Evolutionary conservation across 2,797 vertebrate genomes (phyloP), one percentile per base, ranked within the genome.

Genomic region (Pogonophryne albipinna): DNA sequence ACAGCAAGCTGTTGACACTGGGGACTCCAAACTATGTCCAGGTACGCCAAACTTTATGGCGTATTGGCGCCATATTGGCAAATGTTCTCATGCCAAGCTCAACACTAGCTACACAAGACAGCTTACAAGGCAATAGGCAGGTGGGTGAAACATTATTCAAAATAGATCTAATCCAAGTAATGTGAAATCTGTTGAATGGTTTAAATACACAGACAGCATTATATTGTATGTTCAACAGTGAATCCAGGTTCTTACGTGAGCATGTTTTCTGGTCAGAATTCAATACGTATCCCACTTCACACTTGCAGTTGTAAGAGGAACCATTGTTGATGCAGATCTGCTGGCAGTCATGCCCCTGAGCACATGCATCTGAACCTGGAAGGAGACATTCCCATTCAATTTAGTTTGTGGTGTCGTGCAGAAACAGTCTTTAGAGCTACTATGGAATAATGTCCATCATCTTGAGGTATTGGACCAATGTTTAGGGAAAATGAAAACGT

Each of bases 191-290:
- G 11, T 19, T 23, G 8, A 57, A 62, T 55, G 15, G 4, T n/a
- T 15, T 51, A 10, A 76, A 10, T 20, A 16, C 6, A 62, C 9
- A 44, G 3, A 46, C 19, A 61, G 1, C 4, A 44, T 63, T 15
- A 57, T 52, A 23, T 23, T 23, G 9, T 61, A 49, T 49, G 23
- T 12, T 45, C 3, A 59, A 19, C 42, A 59, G 74, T 66, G 74
- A 61, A 0, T 44, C 6, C 14, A 56, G 6, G 46, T 68, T 67
- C 94, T 94, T 84, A 95, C 95, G 90, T 84, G 94, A 93, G 72
- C 96, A 96, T 0, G 90, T 95, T 67, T 76, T 95, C 79, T 79
- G 80, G 74, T 96, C 95, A 10, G 87, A 80, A 50, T 94, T 96
- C 81, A 96, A 82, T 76, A 67, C 79, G 51, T 93, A 95, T 47